These are phyloP conservation scores for Opisthograptis luteolata DNA, from an alignment of 2,888 invertebrate genomes.

Conservation along the genomic window DNA sequence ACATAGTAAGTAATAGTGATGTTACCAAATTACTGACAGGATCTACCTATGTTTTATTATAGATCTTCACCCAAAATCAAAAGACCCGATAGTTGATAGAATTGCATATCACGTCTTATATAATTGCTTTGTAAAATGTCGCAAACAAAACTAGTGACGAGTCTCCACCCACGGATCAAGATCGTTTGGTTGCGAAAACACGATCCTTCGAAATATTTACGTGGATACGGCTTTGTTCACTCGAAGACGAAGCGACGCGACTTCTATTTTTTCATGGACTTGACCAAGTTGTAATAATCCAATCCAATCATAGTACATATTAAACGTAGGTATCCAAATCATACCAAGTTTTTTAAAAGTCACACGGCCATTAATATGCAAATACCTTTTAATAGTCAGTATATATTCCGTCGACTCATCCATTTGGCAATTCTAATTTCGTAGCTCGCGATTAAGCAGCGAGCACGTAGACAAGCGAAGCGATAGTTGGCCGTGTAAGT, in stretches of 20 bases:
- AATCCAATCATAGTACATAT: no score
- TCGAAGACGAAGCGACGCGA: no score
- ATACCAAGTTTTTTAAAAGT: slow-evolving; percentile 15
- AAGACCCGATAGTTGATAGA: slow-evolving; percentile 4
- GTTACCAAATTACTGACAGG: no score
- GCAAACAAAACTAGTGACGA: slow-evolving; percentile 52
- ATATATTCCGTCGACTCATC: slow-evolving; percentile 18
- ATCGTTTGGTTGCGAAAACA: slow-evolving; percentile 44
- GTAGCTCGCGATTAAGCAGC: slow-evolving; percentile 40
- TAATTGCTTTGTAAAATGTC: slow-evolving; percentile 62
- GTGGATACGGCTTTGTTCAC: slow-evolving; percentile 31
- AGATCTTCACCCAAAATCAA: neutral
- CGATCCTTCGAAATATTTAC: slow-evolving; percentile 31
- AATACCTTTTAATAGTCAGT: slow-evolving; percentile 10
- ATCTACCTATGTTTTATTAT: no score
- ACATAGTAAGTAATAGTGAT: no score
- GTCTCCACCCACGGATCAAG: slow-evolving; percentile 51
- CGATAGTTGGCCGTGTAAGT: slow-evolving; percentile 62
- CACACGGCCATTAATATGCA: slow-evolving; percentile 12
- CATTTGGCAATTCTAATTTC: slow-evolving; percentile 26
- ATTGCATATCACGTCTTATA: slow-evolving; percentile 51
- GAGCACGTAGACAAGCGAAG: slow-evolving; percentile 55
- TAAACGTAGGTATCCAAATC: slow-evolving; percentile 5
- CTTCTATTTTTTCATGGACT: no score
- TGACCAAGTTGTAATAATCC: no score